Base-by-base conservation (phyloP, 2,797 vertebrate genomes). In the Helicolenus hilgendorfi region DNA sequence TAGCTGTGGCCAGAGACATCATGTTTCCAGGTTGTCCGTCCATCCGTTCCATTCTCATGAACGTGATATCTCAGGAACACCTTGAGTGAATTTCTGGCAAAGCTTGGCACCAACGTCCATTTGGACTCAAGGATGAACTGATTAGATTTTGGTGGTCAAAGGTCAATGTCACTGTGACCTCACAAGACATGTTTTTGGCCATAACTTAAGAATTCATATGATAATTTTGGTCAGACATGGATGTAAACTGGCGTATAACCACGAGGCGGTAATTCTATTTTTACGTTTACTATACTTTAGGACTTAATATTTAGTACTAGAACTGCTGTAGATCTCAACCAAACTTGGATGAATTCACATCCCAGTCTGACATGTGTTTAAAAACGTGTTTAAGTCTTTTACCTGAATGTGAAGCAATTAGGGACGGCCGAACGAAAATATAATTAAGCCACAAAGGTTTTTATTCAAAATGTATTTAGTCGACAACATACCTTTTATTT, bases 401-500 rank as follows among this genome's bases (percentile, higher is more conserved):
- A 27, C 15, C 11, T 27, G 7, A 36, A 18, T 59, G 53, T 56
- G 22, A 63, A 20, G 4, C 22, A 11, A 14, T 53, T 6, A 10
- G 9, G 4, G 2, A 3, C 11, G 8, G 10, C 11, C 7, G 33
- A 41, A n/a, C 18, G 20, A 24, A 55, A 62, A 60, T n/a, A n/a
- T 31, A 73, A 63, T 29, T 31, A 62, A 41, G 10, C 29, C 64
- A 29, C 63, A 62, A 24, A 41, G 45, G 53, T 31, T 62, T 31
- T 41, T 45, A 6, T 24, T 64, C 49, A 11, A 59, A 45, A n/a
- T 45, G 15, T 20, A 27, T 36, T 22, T 14, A 24, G 22, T 71
- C 20, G 55, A 73, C 55, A 68, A 15, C 79, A 27, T n/a, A 27
- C 38, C 36, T 49, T 72, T 33, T 31, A 36, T 73, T 89, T 77